phyloP scores from a whole-genome alignment of 2,113 vertebrate species.

The Aptenodytes forsteri region DNA sequence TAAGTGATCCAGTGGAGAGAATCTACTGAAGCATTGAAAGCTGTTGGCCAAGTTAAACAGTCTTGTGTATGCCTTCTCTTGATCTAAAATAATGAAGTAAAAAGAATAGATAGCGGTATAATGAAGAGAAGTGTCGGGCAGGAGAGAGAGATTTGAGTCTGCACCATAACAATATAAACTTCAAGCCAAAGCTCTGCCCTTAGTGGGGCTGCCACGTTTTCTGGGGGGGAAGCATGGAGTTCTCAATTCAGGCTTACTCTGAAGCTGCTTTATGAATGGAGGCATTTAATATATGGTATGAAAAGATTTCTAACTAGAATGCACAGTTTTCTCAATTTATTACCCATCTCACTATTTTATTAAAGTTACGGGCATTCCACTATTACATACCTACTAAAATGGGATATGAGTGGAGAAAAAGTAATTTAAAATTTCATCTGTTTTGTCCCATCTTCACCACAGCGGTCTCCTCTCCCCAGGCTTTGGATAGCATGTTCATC shows the following conservation, averaged over 20 bases:
- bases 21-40: background rate
- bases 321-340: background rate
- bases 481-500: rapidly evolving
- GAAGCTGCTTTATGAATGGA: background rate
- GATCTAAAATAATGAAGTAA: background rate
- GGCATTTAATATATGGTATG: rapidly evolving
- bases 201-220: rapidly evolving
- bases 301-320: background rate
- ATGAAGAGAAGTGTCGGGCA: background rate
- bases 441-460: background rate
- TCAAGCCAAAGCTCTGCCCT: background rate
- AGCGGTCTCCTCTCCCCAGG: background rate
- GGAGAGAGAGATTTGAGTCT: background rate
- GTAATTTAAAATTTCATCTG: background rate
- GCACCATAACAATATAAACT: rapidly evolving
- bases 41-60: background rate
- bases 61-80: background rate
- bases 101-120: too few relatives aligned
- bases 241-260: background rate
- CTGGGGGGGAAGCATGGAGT: too few relatives aligned
- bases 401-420: background rate
- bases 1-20: background rate
- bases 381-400: background rate
- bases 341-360: background rate
- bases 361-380: background rate